A percentile compares a stretch with the other conserved stretches of the same genome.
phyloP scores from a whole-genome alignment of 2,888 invertebrate species.

The Crepidodera aurea region DNA sequence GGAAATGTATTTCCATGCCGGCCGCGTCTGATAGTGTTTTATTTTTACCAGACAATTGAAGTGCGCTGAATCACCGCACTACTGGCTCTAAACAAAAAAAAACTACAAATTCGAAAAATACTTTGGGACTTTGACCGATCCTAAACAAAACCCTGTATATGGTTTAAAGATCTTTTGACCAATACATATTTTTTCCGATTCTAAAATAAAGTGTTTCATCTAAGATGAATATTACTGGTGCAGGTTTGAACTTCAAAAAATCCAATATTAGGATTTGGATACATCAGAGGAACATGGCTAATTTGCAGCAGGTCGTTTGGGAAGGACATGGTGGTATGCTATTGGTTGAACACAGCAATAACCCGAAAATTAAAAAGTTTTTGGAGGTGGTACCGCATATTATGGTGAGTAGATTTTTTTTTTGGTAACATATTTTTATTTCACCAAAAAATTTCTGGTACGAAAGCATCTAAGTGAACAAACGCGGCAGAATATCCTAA shows the following conservation, averaged over 20 bases:
- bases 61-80: conserved; percentile 25
- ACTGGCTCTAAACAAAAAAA: conserved; percentile 20
- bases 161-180: too few relatives aligned
- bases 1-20: background rate
- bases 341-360: conserved; percentile 83
- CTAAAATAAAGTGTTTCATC: background rate
- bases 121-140: background rate
- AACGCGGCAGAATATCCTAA: too few relatives aligned
- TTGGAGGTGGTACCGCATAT: conserved; percentile 93
- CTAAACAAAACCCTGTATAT: too few relatives aligned
- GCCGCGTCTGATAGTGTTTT: conserved; percentile 4
- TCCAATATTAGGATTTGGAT: conserved; percentile 96
- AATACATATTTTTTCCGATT: background rate
- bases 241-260: conserved; percentile 69
- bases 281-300: conserved; percentile 87
- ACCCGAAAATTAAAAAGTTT: conserved; percentile 83
- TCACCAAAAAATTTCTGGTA: too few relatives aligned
- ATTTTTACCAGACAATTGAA: conserved; percentile 19
- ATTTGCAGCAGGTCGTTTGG: conserved; percentile 88
- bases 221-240: conserved; percentile 10
- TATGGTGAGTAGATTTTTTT: conserved; percentile 72
- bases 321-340: conserved; percentile 88
- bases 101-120: background rate
- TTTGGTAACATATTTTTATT: too few relatives aligned
- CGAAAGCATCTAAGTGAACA: too few relatives aligned